Percentiles rank a stretch among this genome's conserved stretches.
Conservation (phyloP, 2,888 invertebrate species). For the Geophilus truncorum region DNA sequence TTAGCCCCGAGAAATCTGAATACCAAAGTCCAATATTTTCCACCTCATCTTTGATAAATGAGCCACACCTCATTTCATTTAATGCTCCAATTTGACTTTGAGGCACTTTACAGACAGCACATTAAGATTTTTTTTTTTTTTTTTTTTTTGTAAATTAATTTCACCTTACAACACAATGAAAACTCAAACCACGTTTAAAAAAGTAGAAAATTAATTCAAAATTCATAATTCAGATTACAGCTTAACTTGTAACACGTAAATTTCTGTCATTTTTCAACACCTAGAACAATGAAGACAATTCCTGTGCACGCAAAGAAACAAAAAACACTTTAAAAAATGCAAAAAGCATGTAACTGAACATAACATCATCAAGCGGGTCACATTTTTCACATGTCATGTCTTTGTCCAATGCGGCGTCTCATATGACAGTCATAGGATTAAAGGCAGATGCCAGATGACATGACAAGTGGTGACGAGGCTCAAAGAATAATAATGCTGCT, state of each 20-base stretch:
- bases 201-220: not conserved
- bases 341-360: not conserved
- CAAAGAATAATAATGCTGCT: slow-evolving; percentile 1
- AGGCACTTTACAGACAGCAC: not conserved
- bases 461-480: slow-evolving; percentile 21
- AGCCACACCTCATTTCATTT: slow-evolving; percentile 13
- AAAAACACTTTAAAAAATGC: not conserved
- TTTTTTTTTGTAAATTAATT: too few relatives aligned
- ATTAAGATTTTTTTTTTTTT: too few relatives aligned
- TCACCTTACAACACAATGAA: not conserved
- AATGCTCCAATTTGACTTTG: not conserved
- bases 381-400: slow-evolving; percentile 22
- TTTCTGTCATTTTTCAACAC: not conserved
- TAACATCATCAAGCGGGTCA: not conserved
- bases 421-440: slow-evolving; percentile 17
- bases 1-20: not conserved
- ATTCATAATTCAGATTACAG: not conserved
- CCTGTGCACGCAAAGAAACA: not conserved
- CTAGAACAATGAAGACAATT: not conserved
- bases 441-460: not conserved
- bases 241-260: not conserved
- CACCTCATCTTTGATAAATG: slow-evolving; percentile 18
- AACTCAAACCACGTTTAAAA: not conserved
- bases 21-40: slow-evolving; percentile 9
- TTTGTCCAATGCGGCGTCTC: slow-evolving; percentile 20